Evolutionary conservation across 2,113 vertebrate genomes (phyloP), one percentile per base, ranked within the genome.

Genomic region (Vireo altiloquus): DNA sequence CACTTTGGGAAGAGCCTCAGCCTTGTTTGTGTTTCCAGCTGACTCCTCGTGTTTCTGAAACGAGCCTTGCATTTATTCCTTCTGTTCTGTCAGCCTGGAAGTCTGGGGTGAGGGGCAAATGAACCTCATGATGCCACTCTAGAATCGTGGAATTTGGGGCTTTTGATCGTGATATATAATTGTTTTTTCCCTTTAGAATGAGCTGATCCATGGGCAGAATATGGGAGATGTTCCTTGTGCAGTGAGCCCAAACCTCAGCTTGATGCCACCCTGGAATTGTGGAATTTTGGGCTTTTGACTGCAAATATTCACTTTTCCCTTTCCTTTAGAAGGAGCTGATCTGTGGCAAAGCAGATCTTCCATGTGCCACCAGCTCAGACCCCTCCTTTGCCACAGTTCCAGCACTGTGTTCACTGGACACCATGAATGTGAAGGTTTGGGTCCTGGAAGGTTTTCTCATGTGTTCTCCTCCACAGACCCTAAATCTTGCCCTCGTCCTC

Each of bases 401-500:
- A 52, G 8, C 6, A 23, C 1, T 76, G 70, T 37, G 9, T n/a
- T 70, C 33, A 7, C 1, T 7, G 8, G 25, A 44, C 3, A 6
- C 25, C 10, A 0, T 4, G 9, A 21, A 30, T 0, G 1, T 23
- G 28, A 49, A 9, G 10, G 46, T 39, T 71, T 11, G 25, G 11
- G 35, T 84, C 68, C 7, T 1, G 25, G 39, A 5, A 71, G 18
- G 7, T 31, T 72, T 88, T 25, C 42, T 33, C 1, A 0, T 1
- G 14, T 28, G 19, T 18, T 69, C 39, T 76, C 74, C 57, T 13
- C 87, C 77, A 13, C 37, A 66, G 5, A 33, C 40, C 28, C 17
- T 37, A 9, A n/a, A n/a, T 11, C 6, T 30, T 52, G 33, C 52
- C 6, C 31, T 83, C 72, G n/a, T 19, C 77, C 82, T 37, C 15